These are phyloP conservation scores for Harmothoe impar DNA, from an alignment of 2,888 invertebrate genomes.

Conservation along the genomic window DNA sequence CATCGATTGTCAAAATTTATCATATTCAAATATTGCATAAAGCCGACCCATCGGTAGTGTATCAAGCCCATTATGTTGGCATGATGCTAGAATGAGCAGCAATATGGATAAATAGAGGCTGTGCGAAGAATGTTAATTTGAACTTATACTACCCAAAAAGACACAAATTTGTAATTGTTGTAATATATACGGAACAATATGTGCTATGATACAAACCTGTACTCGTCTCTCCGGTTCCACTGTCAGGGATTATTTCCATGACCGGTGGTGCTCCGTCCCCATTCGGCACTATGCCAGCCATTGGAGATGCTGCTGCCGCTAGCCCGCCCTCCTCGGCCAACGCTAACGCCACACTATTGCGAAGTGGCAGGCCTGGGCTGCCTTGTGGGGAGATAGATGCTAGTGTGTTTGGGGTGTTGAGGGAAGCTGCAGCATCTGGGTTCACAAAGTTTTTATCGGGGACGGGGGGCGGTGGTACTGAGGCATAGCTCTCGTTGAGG, in stretches of 20 bases:
- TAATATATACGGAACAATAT: too few species aligned
- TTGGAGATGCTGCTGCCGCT: neutral
- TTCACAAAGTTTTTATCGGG: slow-evolving; percentile 58
- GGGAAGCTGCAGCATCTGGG: neutral
- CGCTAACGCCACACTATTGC: neutral
- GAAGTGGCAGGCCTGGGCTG: neutral
- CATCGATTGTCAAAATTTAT: too few species aligned
- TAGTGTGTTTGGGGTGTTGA: neutral
- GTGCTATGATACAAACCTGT: neutral
- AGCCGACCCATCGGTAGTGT: too few species aligned
- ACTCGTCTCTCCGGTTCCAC: neutral
- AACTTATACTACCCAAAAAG: too few species aligned
- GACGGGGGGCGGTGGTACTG: slow-evolving; percentile 43
- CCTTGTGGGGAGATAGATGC: neutral
- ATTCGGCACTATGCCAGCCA: neutral
- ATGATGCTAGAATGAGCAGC: too few species aligned
- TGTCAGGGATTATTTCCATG: neutral
- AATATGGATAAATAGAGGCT: too few species aligned
- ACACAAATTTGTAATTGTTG: too few species aligned
- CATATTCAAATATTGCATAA: too few species aligned
- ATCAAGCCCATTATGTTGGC: too few species aligned
- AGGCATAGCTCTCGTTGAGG: slow-evolving; percentile 53
- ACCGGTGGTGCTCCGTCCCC: neutral
- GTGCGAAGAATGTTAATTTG: too few species aligned
- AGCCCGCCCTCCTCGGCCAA: neutral